Conservation (phyloP, 2,797 vertebrate species). For the Holocentrus rufus region DNA sequence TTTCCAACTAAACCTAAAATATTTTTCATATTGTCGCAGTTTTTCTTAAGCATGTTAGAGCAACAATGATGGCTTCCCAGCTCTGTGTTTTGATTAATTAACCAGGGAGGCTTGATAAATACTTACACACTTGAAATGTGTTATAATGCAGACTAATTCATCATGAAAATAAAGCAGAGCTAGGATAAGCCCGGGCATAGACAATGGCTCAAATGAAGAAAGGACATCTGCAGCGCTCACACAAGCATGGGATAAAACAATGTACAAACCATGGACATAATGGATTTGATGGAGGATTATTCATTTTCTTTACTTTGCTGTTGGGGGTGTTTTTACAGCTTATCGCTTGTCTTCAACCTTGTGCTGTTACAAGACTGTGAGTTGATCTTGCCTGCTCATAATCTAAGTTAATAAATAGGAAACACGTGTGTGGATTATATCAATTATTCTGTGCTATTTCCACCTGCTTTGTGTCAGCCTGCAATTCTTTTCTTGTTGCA, state of each 20-base stretch:
- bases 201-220: too few relatives aligned
- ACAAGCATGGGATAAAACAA: constrained; percentile 1
- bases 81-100: constrained; percentile 2
- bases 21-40: neutral
- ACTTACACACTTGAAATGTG: constrained; percentile 24
- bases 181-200: too few relatives aligned
- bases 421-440: neutral
- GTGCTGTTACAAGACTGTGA: constrained; percentile 23
- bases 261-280: neutral
- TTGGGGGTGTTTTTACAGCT: constrained; percentile 21
- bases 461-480: too few relatives aligned
- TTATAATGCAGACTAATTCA: constrained; percentile 2
- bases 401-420: neutral
- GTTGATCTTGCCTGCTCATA: constrained; percentile 17
- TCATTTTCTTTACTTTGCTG: constrained; percentile 26
- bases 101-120: constrained; percentile 10
- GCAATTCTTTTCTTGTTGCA: too few relatives aligned
- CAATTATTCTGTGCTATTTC: too few relatives aligned
- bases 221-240: constrained; percentile 11
- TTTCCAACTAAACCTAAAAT: neutral
- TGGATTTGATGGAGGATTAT: constrained; percentile 33
- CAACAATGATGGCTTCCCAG: constrained; percentile 22
- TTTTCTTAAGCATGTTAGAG: constrained; percentile 18
- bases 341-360: constrained; percentile 34
- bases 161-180: constrained; percentile 12